Percentiles rank a stretch among this genome's conserved stretches.
phyloP scores from a whole-genome alignment of 2,113 vertebrate species.

The Apteryx mantelli region DNA sequence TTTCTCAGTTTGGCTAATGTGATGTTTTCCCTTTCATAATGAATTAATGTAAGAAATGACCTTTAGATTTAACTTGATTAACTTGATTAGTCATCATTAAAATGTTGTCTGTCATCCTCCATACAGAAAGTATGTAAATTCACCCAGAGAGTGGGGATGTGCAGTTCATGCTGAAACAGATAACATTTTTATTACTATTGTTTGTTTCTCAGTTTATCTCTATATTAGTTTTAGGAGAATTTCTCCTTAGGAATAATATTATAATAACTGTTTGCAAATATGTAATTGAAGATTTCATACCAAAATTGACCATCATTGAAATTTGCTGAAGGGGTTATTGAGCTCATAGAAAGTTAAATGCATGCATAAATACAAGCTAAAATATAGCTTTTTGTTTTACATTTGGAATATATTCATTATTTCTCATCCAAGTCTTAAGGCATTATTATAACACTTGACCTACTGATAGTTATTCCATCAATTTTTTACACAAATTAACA shows the following conservation, averaged over 20 bases:
- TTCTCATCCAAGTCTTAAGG: background rate
- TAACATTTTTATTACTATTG: background rate
- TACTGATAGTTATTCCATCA: background rate
- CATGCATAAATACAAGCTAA: background rate
- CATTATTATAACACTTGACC: background rate
- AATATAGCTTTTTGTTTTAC: background rate
- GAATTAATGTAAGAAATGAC: conserved; percentile 12
- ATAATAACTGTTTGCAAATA: background rate
- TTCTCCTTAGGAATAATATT: background rate
- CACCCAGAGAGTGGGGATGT: background rate
- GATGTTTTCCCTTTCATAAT: background rate
- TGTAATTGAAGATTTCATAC: background rate
- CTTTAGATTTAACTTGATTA: conserved; percentile 7
- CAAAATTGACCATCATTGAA: background rate
- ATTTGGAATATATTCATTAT: background rate
- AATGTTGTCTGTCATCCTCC: background rate
- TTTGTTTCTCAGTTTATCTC: background rate
- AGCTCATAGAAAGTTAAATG: background rate
- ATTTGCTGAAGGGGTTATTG: background rate
- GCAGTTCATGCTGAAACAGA: background rate
- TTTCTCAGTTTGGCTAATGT: background rate
- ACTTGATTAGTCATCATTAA: conserved; percentile 22
- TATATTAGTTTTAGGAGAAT: background rate
- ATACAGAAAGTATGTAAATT: background rate
- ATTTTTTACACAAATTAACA: background rate